Evolutionary conservation across 1,140 invertebrate species (phyloP).

Genomic region (Schlechtendalia chinensis): DNA sequence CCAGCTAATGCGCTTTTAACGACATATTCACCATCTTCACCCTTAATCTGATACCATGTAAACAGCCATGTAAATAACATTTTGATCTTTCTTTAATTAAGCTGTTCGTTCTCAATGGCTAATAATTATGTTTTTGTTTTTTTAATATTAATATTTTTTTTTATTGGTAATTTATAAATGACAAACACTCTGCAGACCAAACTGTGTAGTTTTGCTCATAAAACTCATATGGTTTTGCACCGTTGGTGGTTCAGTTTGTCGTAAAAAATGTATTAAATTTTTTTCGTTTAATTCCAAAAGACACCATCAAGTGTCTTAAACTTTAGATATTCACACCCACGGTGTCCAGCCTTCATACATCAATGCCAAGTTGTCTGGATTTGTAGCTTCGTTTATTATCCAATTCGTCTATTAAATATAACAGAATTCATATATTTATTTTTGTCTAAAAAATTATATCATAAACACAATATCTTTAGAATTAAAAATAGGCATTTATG

Average conservation of each 20-base stretch:
- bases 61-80: conserved; percentile 25
- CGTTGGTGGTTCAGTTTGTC: conserved; percentile 25
- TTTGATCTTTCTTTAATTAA: conserved; percentile 30
- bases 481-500: too few relatives aligned
- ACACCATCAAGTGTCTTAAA: conserved; percentile 39
- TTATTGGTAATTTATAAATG: conserved; percentile 42
- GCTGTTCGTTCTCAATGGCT: conserved; percentile 32
- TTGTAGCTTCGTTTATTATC: conserved; percentile 89
- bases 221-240: conserved; percentile 20
- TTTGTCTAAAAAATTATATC: too few relatives aligned
- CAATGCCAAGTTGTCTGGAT: conserved; percentile 87
- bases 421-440: not conserved
- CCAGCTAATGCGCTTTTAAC: conserved; percentile 24
- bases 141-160: conserved; percentile 16
- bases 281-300: conserved; percentile 25
- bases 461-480: too few relatives aligned
- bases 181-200: conserved; percentile 31
- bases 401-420: conserved; percentile 73
- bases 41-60: conserved; percentile 33
- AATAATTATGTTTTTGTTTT: not conserved
- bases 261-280: conserved; percentile 33
- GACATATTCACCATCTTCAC: conserved; percentile 34
- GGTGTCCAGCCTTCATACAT: conserved; percentile 99
- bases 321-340: conserved; percentile 80
- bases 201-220: conserved; percentile 33